Evolutionary conservation across 1,140 invertebrate species (phyloP).

Genomic region (Ganaspis sp.): DNA sequence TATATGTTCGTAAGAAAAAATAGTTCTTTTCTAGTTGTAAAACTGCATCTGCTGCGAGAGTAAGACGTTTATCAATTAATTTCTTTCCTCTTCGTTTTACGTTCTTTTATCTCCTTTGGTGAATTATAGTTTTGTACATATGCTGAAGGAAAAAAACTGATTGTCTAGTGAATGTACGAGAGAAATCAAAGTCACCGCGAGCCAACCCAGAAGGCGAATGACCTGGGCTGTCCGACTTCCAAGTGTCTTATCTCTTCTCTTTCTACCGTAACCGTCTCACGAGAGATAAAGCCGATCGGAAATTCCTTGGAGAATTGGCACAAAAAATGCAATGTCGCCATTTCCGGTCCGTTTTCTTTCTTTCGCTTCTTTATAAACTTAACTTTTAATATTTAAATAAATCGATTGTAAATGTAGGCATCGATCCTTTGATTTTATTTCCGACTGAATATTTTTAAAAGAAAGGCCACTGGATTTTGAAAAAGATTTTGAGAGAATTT

Average conservation of each 20-base stretch:
- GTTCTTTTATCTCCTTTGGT: constrained; percentile 18
- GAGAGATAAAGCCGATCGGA: constrained; percentile 41
- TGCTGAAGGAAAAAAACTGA: constrained; percentile 60
- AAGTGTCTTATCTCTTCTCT: constrained; percentile 70
- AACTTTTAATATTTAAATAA: constrained; percentile 65
- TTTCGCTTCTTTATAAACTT: constrained; percentile 67
- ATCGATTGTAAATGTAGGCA: constrained; percentile 57
- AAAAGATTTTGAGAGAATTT: too few species aligned
- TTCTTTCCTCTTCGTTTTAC: background rate
- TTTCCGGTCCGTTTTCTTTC: constrained; percentile 65
- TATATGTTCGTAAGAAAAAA: constrained; percentile 71
- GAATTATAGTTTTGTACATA: constrained; percentile 64
- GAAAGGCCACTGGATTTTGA: too few species aligned
- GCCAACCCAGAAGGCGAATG: constrained; percentile 58
- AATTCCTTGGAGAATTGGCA: background rate
- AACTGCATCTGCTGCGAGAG: constrained; percentile 27
- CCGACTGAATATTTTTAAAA: background rate
- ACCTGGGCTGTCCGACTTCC: constrained; percentile 66
- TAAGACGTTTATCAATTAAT: constrained; percentile 16
- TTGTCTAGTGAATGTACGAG: constrained; percentile 67
- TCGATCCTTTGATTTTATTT: constrained; percentile 5
- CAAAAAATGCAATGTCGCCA: constrained; percentile 30
- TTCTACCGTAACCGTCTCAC: constrained; percentile 65
- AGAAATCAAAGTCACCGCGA: constrained; percentile 67
- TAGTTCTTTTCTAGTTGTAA: constrained; percentile 64